phyloP scores from a whole-genome alignment of 2,113 vertebrate genomes.

The Manacus vitellinus region DNA sequence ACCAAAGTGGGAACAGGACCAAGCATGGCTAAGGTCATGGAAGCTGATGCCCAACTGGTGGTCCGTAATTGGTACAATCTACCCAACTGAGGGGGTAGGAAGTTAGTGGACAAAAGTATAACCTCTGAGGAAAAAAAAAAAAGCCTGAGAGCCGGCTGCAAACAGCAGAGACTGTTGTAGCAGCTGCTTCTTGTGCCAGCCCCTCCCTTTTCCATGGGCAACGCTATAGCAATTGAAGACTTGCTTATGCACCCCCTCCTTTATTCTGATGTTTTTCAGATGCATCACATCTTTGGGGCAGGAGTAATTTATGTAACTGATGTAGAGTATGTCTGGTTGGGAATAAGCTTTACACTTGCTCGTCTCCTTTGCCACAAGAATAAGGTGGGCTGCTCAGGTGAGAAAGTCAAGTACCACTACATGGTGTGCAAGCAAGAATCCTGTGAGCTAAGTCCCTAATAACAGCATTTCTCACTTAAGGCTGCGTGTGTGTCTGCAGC shows the following conservation, averaged over 20 bases:
- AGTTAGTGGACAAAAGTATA: neutral
- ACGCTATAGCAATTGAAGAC: neutral
- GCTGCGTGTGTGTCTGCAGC: neutral
- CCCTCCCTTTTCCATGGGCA: neutral
- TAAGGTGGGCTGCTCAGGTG: neutral
- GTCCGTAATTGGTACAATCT: accelerated
- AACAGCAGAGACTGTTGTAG: neutral
- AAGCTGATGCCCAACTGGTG: neutral
- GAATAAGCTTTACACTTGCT: neutral
- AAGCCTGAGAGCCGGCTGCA: neutral
- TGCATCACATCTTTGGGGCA: neutral
- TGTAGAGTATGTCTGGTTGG: neutral
- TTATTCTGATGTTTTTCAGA: neutral
- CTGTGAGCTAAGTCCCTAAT: accelerated
- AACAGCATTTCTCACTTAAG: neutral
- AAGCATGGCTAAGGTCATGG: neutral
- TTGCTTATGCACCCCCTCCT: neutral
- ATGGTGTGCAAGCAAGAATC: neutral
- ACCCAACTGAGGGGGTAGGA: neutral
- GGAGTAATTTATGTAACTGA: neutral
- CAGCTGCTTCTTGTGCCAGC: neutral
- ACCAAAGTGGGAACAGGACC: neutral
- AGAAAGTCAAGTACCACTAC: neutral
- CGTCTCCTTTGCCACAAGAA: neutral
- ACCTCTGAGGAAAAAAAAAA: too few species aligned